Conservation (phyloP, 2,888 invertebrate genomes). For the Osedax frankpressi region DNA sequence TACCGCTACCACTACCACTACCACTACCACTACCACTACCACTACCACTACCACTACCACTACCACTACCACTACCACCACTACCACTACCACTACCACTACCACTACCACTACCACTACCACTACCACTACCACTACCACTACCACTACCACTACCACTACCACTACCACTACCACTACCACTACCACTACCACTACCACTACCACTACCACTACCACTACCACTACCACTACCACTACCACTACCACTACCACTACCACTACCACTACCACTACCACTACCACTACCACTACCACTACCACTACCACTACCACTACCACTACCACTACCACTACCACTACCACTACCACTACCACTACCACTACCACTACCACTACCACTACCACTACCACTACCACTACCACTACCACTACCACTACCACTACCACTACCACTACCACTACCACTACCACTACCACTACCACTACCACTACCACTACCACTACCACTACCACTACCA, state of each 20-base stretch:
- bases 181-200: background rate
- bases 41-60: background rate
- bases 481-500: background rate
- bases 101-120: background rate
- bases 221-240: background rate
- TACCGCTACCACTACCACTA: background rate
- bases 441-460: background rate
- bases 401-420: background rate
- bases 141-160: background rate
- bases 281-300: background rate
- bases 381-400: background rate
- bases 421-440: background rate
- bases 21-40: background rate
- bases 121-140: background rate
- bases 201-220: background rate
- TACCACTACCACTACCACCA: background rate
- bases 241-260: background rate
- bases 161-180: background rate
- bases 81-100: background rate
- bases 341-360: background rate
- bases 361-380: background rate
- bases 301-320: background rate
- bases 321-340: background rate
- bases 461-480: background rate
- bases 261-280: background rate